Conservation (phyloP, 2,888 invertebrate genomes). For the Terebella lapidaria region DNA sequence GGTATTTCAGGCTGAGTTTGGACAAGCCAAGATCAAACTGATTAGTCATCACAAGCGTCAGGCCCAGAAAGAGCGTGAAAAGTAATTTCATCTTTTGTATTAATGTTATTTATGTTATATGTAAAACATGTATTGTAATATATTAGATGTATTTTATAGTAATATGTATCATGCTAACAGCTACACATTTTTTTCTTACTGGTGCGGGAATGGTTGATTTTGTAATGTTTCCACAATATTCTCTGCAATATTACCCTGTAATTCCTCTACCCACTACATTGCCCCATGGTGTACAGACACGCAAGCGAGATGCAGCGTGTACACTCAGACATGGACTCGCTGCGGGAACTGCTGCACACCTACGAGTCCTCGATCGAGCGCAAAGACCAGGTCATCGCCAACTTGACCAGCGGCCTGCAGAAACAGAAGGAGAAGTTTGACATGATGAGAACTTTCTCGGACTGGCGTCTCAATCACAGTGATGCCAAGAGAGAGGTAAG, state of each 20-base stretch:
- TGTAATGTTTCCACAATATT: no score
- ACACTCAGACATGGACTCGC: slow-evolving; percentile 34
- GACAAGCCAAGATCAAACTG: slow-evolving; percentile 39
- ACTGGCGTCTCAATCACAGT: slow-evolving; percentile 43
- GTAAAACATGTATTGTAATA: no score
- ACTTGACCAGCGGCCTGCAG: slow-evolving; percentile 44
- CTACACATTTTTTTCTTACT: no score
- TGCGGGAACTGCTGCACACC: slow-evolving; percentile 46
- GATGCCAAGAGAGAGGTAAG: slow-evolving; percentile 44
- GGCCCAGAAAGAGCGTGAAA: slow-evolving; percentile 35
- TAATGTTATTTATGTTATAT: no score
- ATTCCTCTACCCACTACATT: no score
- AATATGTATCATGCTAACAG: no score
- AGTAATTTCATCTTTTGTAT: slow-evolving; percentile 27
- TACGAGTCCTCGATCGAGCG: slow-evolving; percentile 46
- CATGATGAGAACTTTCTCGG: slow-evolving; percentile 42
- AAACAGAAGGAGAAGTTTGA: slow-evolving; percentile 46
- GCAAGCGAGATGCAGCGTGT: neutral
- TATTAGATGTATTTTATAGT: no score
- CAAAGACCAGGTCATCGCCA: slow-evolving; percentile 49
- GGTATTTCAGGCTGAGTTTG: slow-evolving; percentile 42
- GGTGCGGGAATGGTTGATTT: no score
- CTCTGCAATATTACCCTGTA: no score
- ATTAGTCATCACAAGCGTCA: slow-evolving; percentile 21
- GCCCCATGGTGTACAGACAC: no score